Evolutionary conservation across 2,888 invertebrate species (phyloP).

Genomic region (Clusia tigrina): DNA sequence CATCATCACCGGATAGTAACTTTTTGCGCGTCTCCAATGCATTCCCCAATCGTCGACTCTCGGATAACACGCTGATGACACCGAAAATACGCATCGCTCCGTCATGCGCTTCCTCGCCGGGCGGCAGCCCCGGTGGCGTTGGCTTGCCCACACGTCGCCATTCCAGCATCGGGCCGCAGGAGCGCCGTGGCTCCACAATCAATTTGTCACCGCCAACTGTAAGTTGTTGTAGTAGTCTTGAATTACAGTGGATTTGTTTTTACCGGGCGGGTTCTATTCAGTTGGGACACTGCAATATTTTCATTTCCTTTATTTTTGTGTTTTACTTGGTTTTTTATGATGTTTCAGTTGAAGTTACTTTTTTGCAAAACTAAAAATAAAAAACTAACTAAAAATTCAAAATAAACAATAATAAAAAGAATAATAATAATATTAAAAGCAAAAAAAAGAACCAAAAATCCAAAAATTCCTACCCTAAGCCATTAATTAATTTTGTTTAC

Average conservation of each 20-base stretch:
- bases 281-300: conserved; percentile 9
- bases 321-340: conserved; percentile 16
- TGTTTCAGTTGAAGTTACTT: too few relatives aligned
- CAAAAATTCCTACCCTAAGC: too few relatives aligned
- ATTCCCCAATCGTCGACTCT: conserved; percentile 86
- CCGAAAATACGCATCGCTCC: conserved; percentile 89
- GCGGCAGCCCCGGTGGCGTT: conserved; percentile 71
- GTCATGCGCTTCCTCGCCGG: conserved; percentile 86
- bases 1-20: conserved; percentile 84
- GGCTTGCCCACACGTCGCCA: conserved; percentile 87
- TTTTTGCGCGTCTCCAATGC: conserved; percentile 84
- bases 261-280: conserved; percentile 4
- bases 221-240: conserved; percentile 66
- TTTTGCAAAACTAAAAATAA: too few relatives aligned
- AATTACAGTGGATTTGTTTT: conserved; percentile 22
- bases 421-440: too few relatives aligned
- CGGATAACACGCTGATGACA: conserved; percentile 91
- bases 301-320: conserved; percentile 18
- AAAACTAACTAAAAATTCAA: too few relatives aligned
- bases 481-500: too few relatives aligned
- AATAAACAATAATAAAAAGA: too few relatives aligned
- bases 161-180: conserved; percentile 91
- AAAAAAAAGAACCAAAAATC: too few relatives aligned
- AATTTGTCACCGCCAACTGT: conserved; percentile 91
- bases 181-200: conserved; percentile 82